Evolutionary conservation across 2,888 invertebrate genomes (phyloP).

Genomic region (Galeopsomyia nigrocyanea): DNA sequence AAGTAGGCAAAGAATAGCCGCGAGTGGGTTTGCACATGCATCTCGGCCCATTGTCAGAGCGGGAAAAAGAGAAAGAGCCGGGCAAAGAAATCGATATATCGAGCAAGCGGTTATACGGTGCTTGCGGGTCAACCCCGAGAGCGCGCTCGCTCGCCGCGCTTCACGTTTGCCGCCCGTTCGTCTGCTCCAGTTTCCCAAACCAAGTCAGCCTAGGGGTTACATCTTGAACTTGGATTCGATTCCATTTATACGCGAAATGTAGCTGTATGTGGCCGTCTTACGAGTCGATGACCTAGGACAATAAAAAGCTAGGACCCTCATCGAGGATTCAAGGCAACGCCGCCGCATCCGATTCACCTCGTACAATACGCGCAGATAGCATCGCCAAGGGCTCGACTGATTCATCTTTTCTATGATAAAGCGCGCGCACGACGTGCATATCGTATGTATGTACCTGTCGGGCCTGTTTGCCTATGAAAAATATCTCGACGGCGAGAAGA

Average conservation of each 20-base stretch:
- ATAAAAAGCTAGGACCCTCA: neutral
- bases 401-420: neutral
- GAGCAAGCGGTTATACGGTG: conserved; percentile 48
- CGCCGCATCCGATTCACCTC: conserved; percentile 16
- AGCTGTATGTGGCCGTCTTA: no score
- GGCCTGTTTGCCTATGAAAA: no score
- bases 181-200: conserved; percentile 31
- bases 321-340: neutral
- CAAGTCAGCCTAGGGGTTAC: conserved; percentile 20
- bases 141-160: neutral
- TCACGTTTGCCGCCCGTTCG: no score
- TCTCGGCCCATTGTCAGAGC: conserved; percentile 16
- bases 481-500: conserved; percentile 4
- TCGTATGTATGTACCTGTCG: no score
- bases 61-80: conserved; percentile 48
- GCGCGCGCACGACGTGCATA: conserved; percentile 7
- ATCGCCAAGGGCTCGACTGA: no score
- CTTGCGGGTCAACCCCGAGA: neutral
- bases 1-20: conserved; percentile 35
- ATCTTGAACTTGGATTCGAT: neutral
- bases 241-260: neutral
- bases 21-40: neutral
- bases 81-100: conserved; percentile 62
- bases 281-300: conserved; percentile 16
- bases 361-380: no score